Percentiles rank a stretch among this genome's conserved stretches.
Evolutionary conservation across 2,888 invertebrate genomes (phyloP).

Genomic region (Hypena proboscidalis): DNA sequence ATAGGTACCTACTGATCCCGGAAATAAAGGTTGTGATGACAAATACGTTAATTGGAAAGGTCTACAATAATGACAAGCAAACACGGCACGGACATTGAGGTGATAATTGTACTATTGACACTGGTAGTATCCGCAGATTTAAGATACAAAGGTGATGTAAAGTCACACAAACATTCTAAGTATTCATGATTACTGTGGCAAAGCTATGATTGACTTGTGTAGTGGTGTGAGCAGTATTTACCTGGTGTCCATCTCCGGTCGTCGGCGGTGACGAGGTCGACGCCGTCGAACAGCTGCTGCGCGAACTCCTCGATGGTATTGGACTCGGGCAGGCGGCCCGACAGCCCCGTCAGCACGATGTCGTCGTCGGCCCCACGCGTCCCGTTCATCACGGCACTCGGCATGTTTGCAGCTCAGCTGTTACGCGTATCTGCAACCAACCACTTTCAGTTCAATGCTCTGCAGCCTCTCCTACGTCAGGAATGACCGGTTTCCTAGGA

Average conservation of each 20-base stretch:
- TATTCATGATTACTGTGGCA: too few relatives aligned
- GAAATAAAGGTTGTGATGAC: background rate
- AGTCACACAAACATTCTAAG: too few relatives aligned
- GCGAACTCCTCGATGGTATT: slow-evolving; percentile 96
- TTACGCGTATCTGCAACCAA: slow-evolving; percentile 55
- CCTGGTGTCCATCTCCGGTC: slow-evolving; percentile 94
- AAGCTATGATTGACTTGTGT: too few relatives aligned
- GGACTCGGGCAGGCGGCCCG: slow-evolving; percentile 96
- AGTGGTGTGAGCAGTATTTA: slow-evolving; percentile 35
- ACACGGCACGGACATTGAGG: background rate
- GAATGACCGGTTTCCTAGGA: background rate
- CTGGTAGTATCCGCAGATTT: too few relatives aligned
- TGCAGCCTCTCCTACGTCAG: too few relatives aligned
- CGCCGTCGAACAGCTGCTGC: slow-evolving; percentile 94
- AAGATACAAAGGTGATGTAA: too few relatives aligned
- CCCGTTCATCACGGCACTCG: slow-evolving; percentile 69
- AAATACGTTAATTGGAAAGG: slow-evolving; percentile 1
- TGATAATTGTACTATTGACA: background rate
- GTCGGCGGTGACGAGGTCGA: slow-evolving; percentile 97
- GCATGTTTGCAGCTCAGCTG: slow-evolving; percentile 55
- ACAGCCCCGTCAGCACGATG: slow-evolving; percentile 93
- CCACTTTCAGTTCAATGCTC: slow-evolving; percentile 18
- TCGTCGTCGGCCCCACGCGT: slow-evolving; percentile 82
- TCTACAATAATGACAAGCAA: background rate
- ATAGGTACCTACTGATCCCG: too few relatives aligned